Base-by-base conservation (phyloP, 2,888 invertebrate genomes). In the Sesia bembeciformis region DNA sequence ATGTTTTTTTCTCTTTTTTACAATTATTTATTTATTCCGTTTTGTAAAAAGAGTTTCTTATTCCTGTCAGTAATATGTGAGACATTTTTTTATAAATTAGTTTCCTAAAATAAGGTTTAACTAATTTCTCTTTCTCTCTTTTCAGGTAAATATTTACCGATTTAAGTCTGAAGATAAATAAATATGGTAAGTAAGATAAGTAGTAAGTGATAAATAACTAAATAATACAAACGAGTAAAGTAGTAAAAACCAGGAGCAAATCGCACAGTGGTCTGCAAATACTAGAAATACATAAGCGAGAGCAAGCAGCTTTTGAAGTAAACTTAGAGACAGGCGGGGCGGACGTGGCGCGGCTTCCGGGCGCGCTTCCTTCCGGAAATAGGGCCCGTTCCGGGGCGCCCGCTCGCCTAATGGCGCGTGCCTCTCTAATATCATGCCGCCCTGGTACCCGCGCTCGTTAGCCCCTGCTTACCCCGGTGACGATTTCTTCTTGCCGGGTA, bases 321-420 rank as follows among this genome's bases (percentile, higher is more conserved):
- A 70, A 70, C 66, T 75, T 70, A 66, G 74, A 67, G 74, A 70
- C 73, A 61, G 70, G 69, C 71, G 68, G 66, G 72, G 77, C 80
- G 81, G 80, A 76, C 76, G 78, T 73, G 79, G 77, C 72, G 76
- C 68, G 76, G 81, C 83, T 80, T 84, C 84, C 86, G 79, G 79
- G 72, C 71, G 72, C 70, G 75, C 81, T 85, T 87, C 87, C 86
- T 79, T 76, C 73, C 85, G 88, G 88, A 88, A 87, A 88, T 88
- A 86, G 87, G 84, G 83, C 83, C 83, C 83, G 80, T 84, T 86
- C 84, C 86, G 82, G 76, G 61, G 66, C 66, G 62, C 66, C 62
- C 60, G 61, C 65, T 58, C 54, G 65, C 64, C 76, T 74, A 72
- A 74, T 72, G 71, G 70, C 71, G 70, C 84, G 79, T 81, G 81